These are phyloP conservation scores for Oreocharis arfaki DNA, from an alignment of 2,113 vertebrate genomes.

Conservation along the genomic window DNA sequence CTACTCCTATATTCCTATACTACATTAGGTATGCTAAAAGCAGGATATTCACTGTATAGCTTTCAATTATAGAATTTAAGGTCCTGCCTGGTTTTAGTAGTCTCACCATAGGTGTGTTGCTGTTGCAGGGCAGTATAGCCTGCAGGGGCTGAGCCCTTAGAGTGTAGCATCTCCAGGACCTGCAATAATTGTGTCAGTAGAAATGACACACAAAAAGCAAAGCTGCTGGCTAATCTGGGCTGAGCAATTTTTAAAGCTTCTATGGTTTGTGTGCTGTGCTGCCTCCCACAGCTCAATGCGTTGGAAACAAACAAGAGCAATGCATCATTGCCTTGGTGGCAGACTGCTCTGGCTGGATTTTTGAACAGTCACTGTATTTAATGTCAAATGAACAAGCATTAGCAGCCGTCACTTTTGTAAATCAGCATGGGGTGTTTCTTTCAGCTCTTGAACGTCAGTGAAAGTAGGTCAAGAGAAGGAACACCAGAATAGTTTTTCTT, in stretches of 20 bases:
- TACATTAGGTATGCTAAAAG: not conserved
- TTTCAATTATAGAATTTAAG: not conserved
- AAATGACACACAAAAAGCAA: not conserved
- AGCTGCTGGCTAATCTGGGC: not conserved
- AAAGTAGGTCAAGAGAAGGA: slow-evolving; percentile 29
- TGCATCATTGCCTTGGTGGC: not conserved
- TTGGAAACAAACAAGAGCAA: not conserved
- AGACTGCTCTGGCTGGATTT: not conserved
- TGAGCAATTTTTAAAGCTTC: not conserved
- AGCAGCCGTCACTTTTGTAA: not conserved
- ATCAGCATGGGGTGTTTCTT: not conserved
- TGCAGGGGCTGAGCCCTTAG: not conserved
- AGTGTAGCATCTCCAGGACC: not conserved
- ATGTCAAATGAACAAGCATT: not conserved
- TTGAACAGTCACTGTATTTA: not conserved
- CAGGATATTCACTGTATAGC: not conserved
- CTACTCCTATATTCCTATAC: not conserved
- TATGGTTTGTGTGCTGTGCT: not conserved
- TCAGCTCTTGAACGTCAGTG: not conserved
- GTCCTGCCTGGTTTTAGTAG: not conserved
- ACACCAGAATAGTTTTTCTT: not conserved
- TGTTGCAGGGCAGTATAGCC: not conserved
- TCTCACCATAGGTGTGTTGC: accelerated
- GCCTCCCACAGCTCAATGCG: not conserved
- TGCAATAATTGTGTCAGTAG: not conserved